These are phyloP conservation scores for Drosophila subpulchrella DNA, from an alignment of 1,140 invertebrate genomes.

Conservation along the genomic window DNA sequence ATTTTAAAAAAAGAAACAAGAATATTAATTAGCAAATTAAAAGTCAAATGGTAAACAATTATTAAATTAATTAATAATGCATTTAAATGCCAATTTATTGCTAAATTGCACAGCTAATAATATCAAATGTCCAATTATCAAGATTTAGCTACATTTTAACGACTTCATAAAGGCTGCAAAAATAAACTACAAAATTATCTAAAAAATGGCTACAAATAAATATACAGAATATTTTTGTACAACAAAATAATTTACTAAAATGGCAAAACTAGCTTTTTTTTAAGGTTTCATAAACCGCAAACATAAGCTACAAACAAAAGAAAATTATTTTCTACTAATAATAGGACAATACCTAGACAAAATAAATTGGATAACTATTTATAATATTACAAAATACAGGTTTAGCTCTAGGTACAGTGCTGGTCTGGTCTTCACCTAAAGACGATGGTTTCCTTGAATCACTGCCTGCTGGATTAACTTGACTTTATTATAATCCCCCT, in stretches of 20 bases:
- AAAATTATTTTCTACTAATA: slow-evolving; percentile 4
- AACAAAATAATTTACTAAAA: slow-evolving; percentile 3
- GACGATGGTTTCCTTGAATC: neutral
- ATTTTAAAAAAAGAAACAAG: slow-evolving; percentile 74
- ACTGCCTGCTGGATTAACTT: slow-evolving; percentile 5
- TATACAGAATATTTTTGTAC: neutral
- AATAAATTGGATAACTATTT: neutral
- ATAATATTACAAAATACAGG: neutral
- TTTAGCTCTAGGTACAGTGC: neutral
- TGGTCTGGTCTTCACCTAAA: slow-evolving; percentile 26
- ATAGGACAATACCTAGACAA: neutral
- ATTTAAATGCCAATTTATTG: slow-evolving; percentile 61
- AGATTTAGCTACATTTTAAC: slow-evolving; percentile 5
- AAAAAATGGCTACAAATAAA: neutral
- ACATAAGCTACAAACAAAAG: slow-evolving; percentile 2
- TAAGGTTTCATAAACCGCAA: neutral
- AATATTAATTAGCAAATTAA: slow-evolving; percentile 79
- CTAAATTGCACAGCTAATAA: slow-evolving; percentile 36
- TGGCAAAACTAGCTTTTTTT: neutral
- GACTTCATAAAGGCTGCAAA: slow-evolving; percentile 2
- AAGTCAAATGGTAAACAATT: slow-evolving; percentile 45
- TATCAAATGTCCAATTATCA: slow-evolving; percentile 19
- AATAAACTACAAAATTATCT: slow-evolving; percentile 7
- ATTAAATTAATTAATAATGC: slow-evolving; percentile 74
- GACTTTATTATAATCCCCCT: neutral